Conservation (phyloP, 2,113 vertebrate genomes). For the Bagarius yarrelli region DNA sequence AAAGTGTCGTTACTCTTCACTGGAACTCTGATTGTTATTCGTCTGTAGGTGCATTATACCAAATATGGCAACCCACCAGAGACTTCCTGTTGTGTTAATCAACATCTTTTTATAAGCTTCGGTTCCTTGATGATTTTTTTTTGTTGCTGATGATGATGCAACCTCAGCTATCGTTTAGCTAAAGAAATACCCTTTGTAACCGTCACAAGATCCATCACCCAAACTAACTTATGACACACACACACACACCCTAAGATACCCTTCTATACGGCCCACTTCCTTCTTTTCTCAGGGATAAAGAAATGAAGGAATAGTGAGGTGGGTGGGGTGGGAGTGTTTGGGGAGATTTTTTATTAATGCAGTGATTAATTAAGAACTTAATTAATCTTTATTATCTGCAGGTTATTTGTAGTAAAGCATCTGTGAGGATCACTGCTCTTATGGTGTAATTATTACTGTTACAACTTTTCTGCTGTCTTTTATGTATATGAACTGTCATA, state of each 20-base stretch:
- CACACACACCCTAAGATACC: neutral
- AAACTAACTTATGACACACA: neutral
- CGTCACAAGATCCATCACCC: constrained; percentile 27
- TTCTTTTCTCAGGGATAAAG: constrained; percentile 1
- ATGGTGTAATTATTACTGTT: too few relatives aligned
- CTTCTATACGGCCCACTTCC: constrained; percentile 2
- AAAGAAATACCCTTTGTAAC: constrained; percentile 7
- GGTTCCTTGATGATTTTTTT: neutral
- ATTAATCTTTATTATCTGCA: too few relatives aligned
- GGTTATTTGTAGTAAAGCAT: too few relatives aligned
- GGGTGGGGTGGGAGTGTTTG: neutral
- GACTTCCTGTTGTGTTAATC: neutral
- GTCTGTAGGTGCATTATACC: neutral
- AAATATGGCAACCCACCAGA: neutral
- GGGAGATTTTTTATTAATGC: too few relatives aligned
- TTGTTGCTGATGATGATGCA: neutral
- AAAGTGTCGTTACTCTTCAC: neutral
- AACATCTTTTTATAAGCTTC: neutral
- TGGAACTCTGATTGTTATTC: neutral
- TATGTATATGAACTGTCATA: too few relatives aligned
- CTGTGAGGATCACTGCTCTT: too few relatives aligned
- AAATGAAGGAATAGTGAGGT: constrained; percentile 13
- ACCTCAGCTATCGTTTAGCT: neutral
- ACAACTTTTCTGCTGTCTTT: too few relatives aligned
- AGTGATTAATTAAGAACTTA: too few relatives aligned